Evolutionary conservation across 2,888 invertebrate species (phyloP), one percentile per base, ranked within the genome.

Genomic region (Polia nebulosa): DNA sequence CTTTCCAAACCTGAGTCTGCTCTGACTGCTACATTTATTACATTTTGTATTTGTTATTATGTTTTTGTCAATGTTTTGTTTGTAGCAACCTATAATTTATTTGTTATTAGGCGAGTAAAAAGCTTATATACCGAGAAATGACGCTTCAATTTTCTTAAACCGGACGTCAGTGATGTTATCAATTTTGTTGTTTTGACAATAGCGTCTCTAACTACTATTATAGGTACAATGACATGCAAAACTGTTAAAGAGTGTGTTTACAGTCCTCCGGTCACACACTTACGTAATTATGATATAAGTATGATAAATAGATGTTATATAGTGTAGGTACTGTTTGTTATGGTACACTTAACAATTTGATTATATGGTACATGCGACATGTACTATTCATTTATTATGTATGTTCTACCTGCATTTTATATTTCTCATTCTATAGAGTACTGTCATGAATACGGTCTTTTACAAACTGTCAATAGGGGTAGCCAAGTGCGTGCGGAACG

Each of bases 181-280:
- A n/a, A n/a, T n/a, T 27, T 39, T 41, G n/a, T 41, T 44, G 22
- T 17, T 47, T 6, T 25, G 1, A 5, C n/a, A 13, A 59, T n/a
- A 57, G 29, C 20, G 7, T 27, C 1, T 9, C 1, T 9, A 1
- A 27, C 15, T 15, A 13, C 15, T 11, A 51, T 2, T 20, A 36
- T 39, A 55, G 3, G 3, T 17, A 34, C 17, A 17, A 25, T 74
- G 67, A 74, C n/a, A 66, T 49, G 67, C 75, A 49, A 55, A 55
- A 55, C 7, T 27, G 20, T 9, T 34, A 13, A 45, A 25, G 20
- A 32, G 17, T 62, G 9, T 72, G 41, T 52, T 63, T 41, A 29
- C 13, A 32, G n/a, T 39, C 3, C 1, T 17, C 13, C n/a, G 13
- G 52, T 17, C 22, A 47, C 25, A 41, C 17, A 52, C 3, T 70